Base-by-base conservation (phyloP, 2,888 invertebrate species). In the Tholera decimalis region DNA sequence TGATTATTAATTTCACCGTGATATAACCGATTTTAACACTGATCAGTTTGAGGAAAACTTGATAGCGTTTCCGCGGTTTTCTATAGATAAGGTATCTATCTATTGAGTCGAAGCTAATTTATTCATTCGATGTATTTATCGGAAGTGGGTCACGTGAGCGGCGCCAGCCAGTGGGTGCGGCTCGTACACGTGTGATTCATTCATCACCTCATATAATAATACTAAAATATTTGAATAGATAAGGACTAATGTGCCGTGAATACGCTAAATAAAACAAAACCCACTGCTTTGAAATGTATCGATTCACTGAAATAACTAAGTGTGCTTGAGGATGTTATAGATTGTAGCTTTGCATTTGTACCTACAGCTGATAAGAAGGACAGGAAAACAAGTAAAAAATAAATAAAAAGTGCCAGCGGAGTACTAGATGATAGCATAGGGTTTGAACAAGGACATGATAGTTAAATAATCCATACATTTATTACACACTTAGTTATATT, bases 101-200 rank as follows among this genome's bases (percentile, higher is more conserved):
- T 22, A 57, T 59, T 41, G 58, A 26, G 11, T 37, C 37, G 28
- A 8, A 46, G 53, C 43, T 77, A 74, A 74, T 74, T 60, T 74
- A 74, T 74, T 77, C 74, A 74, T 77, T 60, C 22, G 49, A 20
- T 60, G 46, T 53, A 50, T 72, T 72, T 57, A 55, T 77, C 73
- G 67, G 66, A 77, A 74, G 53, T 77, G 33, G 74, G 59, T 66
- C 66, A 66, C 53, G 60, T 76, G 70, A 43, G 46, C 37, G 66
- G 57, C 74, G 73, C 49, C 62, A 43, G 11, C 77, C 22, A 20
- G 2, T 35, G 44, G 73, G 73, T 77, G 66, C 41, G 63, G 63
- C 37, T 6, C 43, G 33, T 26, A 26, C 15, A n/a, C 39, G 30
- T 33, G 41, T 62, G 77, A 73, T 49, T 70, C 53, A 75, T 37